A percentile compares a stretch with the other conserved stretches of the same genome.
phyloP scores from a whole-genome alignment of 2,888 invertebrate species.

The Agonum fuliginosum region DNA sequence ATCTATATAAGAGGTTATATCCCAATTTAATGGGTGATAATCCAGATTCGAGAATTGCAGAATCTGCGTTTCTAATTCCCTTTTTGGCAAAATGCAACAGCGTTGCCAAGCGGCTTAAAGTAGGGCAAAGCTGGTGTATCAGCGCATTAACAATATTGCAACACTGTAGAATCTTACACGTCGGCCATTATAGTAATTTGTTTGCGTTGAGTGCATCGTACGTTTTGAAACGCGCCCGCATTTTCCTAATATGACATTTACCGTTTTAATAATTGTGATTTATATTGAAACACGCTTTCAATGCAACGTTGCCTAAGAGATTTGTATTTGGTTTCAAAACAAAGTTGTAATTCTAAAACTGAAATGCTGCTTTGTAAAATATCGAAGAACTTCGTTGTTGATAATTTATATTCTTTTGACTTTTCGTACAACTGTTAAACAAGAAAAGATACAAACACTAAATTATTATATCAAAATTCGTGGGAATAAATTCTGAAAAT shows the following conservation, averaged over 20 bases:
- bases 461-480: no score
- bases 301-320: constrained; percentile 3
- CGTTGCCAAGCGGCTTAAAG: constrained; percentile 25
- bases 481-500: no score
- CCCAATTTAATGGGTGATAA: neutral
- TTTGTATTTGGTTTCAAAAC: constrained; percentile 27
- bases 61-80: constrained; percentile 23
- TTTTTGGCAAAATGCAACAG: constrained; percentile 31
- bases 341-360: constrained; percentile 27
- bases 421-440: neutral
- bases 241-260: constrained; percentile 50
- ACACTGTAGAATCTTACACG: constrained; percentile 14
- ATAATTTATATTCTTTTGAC: neutral
- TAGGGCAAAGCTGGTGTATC: constrained; percentile 8
- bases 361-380: neutral
- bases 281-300: constrained; percentile 50
- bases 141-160: constrained; percentile 38
- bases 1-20: neutral
- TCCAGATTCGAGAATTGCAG: neutral
- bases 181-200: constrained; percentile 40
- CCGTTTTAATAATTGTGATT: constrained; percentile 58
- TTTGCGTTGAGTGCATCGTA: constrained; percentile 43
- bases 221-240: constrained; percentile 26
- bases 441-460: neutral
- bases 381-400: neutral